These are phyloP conservation scores for Branchinecta sandiegonensis DNA, from an alignment of 2,888 invertebrate species.

Conservation along the genomic window DNA sequence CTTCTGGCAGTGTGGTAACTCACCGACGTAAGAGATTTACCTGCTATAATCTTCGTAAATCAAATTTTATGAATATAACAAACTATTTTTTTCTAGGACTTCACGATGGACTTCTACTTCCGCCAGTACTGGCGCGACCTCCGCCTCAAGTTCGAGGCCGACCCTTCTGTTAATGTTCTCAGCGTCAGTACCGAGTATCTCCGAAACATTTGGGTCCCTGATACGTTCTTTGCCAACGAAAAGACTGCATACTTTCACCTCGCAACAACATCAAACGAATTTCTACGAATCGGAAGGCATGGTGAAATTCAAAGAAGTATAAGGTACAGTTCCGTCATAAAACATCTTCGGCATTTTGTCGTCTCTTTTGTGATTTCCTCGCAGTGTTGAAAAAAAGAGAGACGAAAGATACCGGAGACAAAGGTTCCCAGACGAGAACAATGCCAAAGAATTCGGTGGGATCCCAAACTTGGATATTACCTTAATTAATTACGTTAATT, in stretches of 20 bases:
- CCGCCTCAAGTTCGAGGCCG: constrained; percentile 76
- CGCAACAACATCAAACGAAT: constrained; percentile 98
- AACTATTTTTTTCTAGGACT: constrained; percentile 49
- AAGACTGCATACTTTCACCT: constrained; percentile 99
- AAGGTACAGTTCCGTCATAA: constrained; percentile 46
- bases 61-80: no score
- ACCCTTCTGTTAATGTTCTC: constrained; percentile 73
- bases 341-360: no score
- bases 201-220: constrained; percentile 98
- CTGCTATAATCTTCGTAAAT: no score
- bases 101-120: constrained; percentile 97
- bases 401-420: no score
- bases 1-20: no score
- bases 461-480: no score
- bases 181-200: constrained; percentile 90
- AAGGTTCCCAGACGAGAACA: no score
- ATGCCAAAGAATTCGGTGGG: no score
- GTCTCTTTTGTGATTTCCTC: no score
- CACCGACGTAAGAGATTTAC: no score
- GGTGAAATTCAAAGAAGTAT: constrained; percentile 90
- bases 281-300: constrained; percentile 88
- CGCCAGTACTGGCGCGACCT: constrained; percentile 98
- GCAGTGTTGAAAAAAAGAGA: no score
- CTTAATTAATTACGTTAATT: no score
- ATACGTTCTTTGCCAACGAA: constrained; percentile 99